phyloP scores from a whole-genome alignment of 2,113 vertebrate genomes.

The Pedionomus torquatus region DNA sequence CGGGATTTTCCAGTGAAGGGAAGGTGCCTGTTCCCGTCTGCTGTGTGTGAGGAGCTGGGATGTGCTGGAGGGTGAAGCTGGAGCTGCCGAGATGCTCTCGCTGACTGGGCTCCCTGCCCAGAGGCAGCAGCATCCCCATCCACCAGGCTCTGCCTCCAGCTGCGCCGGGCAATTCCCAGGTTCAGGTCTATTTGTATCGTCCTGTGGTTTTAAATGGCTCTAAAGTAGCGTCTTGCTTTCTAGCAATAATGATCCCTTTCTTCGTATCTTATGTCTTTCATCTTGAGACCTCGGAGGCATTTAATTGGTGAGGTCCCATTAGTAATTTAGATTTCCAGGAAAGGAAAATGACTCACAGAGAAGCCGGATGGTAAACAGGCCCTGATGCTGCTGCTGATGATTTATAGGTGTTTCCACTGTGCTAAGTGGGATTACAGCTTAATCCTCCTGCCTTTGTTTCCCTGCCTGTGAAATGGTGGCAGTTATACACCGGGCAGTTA shows the following conservation, averaged over 20 bases:
- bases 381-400: background rate
- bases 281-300: background rate
- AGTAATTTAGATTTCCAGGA: conserved; percentile 57
- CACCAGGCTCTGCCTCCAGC: background rate
- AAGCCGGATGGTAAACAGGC: background rate
- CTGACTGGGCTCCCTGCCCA: background rate
- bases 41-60: accelerated
- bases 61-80: background rate
- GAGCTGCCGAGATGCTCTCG: background rate
- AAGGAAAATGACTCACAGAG: conserved; percentile 33
- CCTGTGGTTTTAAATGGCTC: background rate
- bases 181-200: background rate
- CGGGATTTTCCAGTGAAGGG: background rate
- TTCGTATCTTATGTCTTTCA: conserved; percentile 24
- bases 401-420: background rate
- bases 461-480: background rate
- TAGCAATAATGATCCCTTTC: conserved; percentile 9
- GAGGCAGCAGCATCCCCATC: background rate
- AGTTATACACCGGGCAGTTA: background rate
- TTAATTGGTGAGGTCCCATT: conserved; percentile 36
- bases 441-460: conserved; percentile 1
- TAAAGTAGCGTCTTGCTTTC: background rate
- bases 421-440: background rate
- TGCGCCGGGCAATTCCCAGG: background rate
- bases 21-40: background rate